Evolutionary conservation across 23 tunicate genomes (phyloP).

Genomic region (Botrylloides violaceus): DNA sequence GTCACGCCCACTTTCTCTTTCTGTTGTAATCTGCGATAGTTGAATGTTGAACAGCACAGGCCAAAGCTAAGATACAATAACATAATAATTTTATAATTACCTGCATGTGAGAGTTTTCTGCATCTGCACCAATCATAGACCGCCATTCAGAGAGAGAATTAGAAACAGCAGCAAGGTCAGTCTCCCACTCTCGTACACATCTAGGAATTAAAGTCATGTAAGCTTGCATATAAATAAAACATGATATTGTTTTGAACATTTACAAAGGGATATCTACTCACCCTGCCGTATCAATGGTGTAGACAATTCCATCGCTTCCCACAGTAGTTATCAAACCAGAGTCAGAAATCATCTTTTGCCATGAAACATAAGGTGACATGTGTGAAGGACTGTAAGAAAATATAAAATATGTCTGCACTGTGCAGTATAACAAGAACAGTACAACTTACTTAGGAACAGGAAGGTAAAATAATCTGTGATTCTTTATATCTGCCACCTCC

Average conservation of each 20-base stretch:
- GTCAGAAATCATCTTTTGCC: constrained; percentile 68
- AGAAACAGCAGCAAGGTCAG: constrained; percentile 43
- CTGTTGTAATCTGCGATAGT: constrained; percentile 53
- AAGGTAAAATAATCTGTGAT: constrained; percentile 59
- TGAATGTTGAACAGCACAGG: not conserved
- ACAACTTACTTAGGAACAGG: constrained; percentile 80
- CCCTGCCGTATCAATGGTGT: constrained; percentile 83
- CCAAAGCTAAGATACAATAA: not conserved
- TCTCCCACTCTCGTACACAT: constrained; percentile 89
- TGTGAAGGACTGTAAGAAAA: constrained; percentile 33
- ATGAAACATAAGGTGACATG: constrained; percentile 71
- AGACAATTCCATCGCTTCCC: constrained; percentile 36
- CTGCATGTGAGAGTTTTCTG: constrained; percentile 49
- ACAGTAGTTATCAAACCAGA: constrained; percentile 42
- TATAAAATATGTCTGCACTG: not conserved
- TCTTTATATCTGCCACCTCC: constrained; percentile 76
- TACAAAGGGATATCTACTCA: not conserved
- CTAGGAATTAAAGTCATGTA: constrained; percentile 6
- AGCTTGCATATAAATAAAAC: not conserved
- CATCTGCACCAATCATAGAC: constrained; percentile 74
- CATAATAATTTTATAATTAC: constrained; percentile 8
- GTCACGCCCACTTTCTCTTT: constrained; percentile 80
- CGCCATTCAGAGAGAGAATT: constrained; percentile 79
- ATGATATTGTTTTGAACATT: not conserved
- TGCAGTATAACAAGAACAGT: no score